A percentile compares a stretch with the other conserved stretches of the same genome.
These are phyloP conservation scores for Hermodice carunculata DNA, from an alignment of 2,888 invertebrate genomes.

Conservation along the genomic window DNA sequence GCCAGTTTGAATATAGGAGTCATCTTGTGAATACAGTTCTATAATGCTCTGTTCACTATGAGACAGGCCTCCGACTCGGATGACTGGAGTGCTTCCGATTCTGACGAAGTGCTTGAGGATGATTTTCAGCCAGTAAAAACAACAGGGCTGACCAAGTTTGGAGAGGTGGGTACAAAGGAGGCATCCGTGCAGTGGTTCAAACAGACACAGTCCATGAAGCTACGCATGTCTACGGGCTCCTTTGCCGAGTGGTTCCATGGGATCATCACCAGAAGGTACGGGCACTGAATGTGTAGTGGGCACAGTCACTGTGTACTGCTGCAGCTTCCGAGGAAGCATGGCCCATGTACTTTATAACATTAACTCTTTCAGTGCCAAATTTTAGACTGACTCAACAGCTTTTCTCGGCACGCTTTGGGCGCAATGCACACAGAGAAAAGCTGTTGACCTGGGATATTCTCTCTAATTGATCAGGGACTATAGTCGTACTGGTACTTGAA, in stretches of 20 bases:
- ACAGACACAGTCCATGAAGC: constrained; percentile 57
- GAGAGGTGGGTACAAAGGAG: constrained; percentile 48
- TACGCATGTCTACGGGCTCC: constrained; percentile 35
- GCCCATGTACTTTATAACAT: background rate
- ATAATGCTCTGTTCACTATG: too few species aligned
- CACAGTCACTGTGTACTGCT: background rate
- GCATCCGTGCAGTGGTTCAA: constrained; percentile 64
- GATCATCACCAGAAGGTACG: constrained; percentile 65
- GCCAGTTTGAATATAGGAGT: too few species aligned
- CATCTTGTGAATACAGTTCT: too few species aligned
- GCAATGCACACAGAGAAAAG: too few species aligned
- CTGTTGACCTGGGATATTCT: too few species aligned
- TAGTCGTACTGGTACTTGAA: too few species aligned
- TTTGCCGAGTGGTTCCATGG: constrained; percentile 68
- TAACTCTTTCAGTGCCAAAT: too few species aligned
- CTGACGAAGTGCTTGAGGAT: constrained; percentile 49
- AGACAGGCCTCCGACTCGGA: too few species aligned
- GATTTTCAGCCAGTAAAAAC: constrained; percentile 51
- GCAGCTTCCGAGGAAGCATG: background rate
- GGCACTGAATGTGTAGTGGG: background rate
- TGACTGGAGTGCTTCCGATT: background rate
- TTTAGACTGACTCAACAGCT: too few species aligned
- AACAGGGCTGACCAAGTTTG: constrained; percentile 35
- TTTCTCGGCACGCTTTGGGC: too few species aligned
- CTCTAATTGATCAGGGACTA: too few species aligned